Evolutionary conservation across 2,113 vertebrate genomes (phyloP), one percentile per base, ranked within the genome.

Genomic region (Triplophysa tibetana): DNA sequence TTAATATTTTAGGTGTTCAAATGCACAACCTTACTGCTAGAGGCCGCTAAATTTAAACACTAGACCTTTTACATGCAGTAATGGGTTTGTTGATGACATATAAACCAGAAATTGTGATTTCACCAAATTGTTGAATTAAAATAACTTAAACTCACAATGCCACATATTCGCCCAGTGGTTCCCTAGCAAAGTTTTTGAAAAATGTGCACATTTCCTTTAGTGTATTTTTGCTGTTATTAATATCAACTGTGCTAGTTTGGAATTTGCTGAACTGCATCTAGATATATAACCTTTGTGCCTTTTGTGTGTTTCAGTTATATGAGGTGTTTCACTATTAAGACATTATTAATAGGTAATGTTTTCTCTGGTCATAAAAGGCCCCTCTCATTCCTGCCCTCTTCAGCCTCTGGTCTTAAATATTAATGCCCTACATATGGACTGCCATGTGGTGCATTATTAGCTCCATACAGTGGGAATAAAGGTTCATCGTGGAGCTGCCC

Each of bases 341-440:
- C 33, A 26, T 70, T 76, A 82, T 84, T 79, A 82, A 84, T 84
- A 58, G 58, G 45, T 76, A 84, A 82, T 82, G 80, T 82, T 81
- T 60, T 66, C 65, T 82, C 23, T 84, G 80, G 81, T 74, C 76
- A 68, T 76, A 45, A 64, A 60, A 78, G 64, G 19, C 63, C 61
- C 10, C 56, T 70, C 73, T 77, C 19, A 26, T 70, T 61, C 61
- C 61, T 43, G 33, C 45, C 67, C 17, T 50, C 48, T 66, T 70
- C 50, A 63, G 38, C 62, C 61, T 26, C n/a, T 52, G 52, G 52
- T 50, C 54, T 77, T 38, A 77, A 80, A 85, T 80, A 76, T 79
- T 76, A 79, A 82, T 79, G 77, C n/a, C 56, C 66, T 63, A 77
- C 73, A 72, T 80, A 77, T 82, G 81, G 61, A n/a, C 16, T 56